phyloP scores from a whole-genome alignment of 2,888 invertebrate genomes.

The Diadegma fenestrale region DNA sequence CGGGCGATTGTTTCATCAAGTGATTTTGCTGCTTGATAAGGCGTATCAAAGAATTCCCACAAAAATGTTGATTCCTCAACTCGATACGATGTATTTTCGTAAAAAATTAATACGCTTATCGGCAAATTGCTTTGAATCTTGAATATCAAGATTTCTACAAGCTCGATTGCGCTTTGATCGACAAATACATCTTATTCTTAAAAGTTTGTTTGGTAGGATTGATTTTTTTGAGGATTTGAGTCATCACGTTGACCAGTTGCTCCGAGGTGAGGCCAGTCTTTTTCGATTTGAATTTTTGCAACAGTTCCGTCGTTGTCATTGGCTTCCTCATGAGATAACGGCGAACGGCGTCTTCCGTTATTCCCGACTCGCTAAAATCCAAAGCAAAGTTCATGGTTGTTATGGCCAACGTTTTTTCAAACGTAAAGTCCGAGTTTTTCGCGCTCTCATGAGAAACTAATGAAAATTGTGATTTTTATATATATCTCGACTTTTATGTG shows the following conservation, averaged over 20 bases:
- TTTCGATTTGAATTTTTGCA: constrained; percentile 98
- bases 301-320: constrained; percentile 97
- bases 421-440: too few species aligned
- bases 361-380: constrained; percentile 91
- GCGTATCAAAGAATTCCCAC: not conserved
- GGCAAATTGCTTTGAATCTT: not conserved
- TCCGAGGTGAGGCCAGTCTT: constrained; percentile 96
- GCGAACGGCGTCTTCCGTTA: constrained; percentile 97
- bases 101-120: not conserved
- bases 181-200: constrained; percentile 97
- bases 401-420: too few species aligned
- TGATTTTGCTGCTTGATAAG: not conserved
- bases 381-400: constrained; percentile 2
- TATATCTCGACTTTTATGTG: too few species aligned
- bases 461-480: too few species aligned
- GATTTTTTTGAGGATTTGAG: constrained; percentile 96
- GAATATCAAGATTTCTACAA: not conserved
- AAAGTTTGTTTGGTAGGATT: constrained; percentile 97
- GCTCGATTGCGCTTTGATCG: constrained; percentile 88
- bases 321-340: constrained; percentile 98
- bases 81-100: not conserved
- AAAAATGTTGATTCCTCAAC: not conserved
- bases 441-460: too few species aligned
- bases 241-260: constrained; percentile 96
- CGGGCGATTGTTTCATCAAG: not conserved